Conservation (phyloP, 2,113 vertebrate species). For the Mormyrus lacerda region DNA sequence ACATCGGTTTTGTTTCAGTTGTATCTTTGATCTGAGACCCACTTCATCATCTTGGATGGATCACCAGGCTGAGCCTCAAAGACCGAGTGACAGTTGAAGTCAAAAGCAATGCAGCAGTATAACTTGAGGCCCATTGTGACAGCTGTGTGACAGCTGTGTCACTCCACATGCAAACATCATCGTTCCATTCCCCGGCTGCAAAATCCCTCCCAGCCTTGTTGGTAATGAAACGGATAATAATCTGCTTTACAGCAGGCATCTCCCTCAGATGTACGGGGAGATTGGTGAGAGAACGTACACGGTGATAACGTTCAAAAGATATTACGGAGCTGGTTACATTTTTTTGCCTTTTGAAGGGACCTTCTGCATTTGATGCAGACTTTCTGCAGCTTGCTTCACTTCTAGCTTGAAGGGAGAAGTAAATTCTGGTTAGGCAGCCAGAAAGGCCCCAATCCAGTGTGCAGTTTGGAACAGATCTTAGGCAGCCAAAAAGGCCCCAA, state of each 20-base stretch:
- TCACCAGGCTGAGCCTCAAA: not conserved
- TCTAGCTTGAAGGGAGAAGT: too few species aligned
- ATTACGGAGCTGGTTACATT: not conserved
- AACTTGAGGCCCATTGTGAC: not conserved
- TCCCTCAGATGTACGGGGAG: not conserved
- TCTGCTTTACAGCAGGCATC: not conserved
- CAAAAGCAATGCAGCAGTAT: not conserved
- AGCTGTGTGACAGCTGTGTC: not conserved
- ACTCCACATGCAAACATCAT: not conserved
- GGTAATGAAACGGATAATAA: not conserved
- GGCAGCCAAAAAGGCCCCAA: too few species aligned
- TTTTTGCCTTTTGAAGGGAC: not conserved
- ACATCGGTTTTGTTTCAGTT: not conserved
- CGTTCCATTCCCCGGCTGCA: not conserved
- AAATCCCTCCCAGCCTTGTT: not conserved
- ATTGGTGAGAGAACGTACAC: not conserved
- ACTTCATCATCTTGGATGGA: not conserved
- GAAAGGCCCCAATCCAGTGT: too few species aligned
- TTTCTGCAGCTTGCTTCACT: not conserved
- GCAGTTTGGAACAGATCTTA: too few species aligned
- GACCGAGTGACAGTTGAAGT: not conserved
- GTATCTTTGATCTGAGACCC: not conserved
- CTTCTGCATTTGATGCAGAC: not conserved
- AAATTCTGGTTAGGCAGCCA: too few species aligned
- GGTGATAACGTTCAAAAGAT: not conserved